Conservation (phyloP, 2,113 vertebrate genomes). For the Laterallus jamaicensis region DNA sequence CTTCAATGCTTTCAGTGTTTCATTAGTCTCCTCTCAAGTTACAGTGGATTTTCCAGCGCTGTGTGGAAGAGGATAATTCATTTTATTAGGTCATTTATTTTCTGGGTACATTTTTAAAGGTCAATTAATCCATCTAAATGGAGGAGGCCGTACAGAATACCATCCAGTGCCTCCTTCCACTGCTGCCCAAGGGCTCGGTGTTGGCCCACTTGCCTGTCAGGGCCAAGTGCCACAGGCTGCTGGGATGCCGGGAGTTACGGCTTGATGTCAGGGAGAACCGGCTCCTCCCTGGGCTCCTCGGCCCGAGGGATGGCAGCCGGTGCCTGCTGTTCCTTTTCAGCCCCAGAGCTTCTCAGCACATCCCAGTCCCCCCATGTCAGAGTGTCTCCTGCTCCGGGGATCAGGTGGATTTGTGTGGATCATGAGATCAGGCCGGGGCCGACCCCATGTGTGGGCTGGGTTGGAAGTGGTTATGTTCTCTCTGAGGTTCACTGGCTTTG, state of each 20-base stretch:
- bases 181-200: background rate
- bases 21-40: constrained; percentile 67
- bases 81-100: constrained; percentile 80
- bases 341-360: fast-evolving
- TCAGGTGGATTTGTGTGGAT: fast-evolving
- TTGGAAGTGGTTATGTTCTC: background rate
- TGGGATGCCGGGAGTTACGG: background rate
- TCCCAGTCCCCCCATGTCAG: fast-evolving
- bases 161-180: background rate
- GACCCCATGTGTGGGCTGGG: background rate
- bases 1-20: constrained; percentile 46
- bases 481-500: background rate
- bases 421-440: fast-evolving
- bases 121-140: constrained; percentile 75
- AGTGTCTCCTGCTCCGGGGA: background rate
- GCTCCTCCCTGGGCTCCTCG: background rate
- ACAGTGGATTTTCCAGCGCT: constrained; percentile 61
- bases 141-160: constrained; percentile 15
- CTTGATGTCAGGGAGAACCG: background rate
- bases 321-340: fast-evolving
- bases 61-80: constrained; percentile 62
- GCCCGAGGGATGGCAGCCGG: background rate
- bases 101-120: constrained; percentile 75
- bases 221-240: fast-evolving
- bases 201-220: background rate